A percentile compares a stretch with the other conserved stretches of the same genome.
phyloP scores from a whole-genome alignment of 2,797 vertebrate genomes.

The Liparis tanakae region DNA sequence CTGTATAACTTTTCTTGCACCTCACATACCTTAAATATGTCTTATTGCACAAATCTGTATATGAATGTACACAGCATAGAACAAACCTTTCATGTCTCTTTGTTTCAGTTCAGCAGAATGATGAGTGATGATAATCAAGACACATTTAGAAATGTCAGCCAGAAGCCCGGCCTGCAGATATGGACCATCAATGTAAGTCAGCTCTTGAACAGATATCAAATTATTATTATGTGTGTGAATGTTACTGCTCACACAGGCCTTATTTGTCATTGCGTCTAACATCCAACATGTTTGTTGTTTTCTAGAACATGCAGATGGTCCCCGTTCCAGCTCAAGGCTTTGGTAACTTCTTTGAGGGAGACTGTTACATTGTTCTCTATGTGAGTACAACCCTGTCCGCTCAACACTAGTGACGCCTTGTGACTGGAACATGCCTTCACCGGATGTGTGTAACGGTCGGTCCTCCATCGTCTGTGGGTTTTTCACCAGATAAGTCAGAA shows the following conservation, averaged over 20 bases:
- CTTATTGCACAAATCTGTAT: not conserved
- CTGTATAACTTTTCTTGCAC: not conserved
- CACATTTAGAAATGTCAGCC: slow-evolving; percentile 75
- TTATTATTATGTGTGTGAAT: not conserved
- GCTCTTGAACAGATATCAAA: not conserved
- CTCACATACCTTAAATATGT: not conserved
- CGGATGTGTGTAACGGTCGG: not conserved
- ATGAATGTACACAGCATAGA: not conserved
- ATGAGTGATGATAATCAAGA: slow-evolving; percentile 80
- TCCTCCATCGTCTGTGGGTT: not conserved
- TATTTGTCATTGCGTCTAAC: not conserved
- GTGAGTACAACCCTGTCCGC: slow-evolving; percentile 79
- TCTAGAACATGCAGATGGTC: slow-evolving; percentile 90
- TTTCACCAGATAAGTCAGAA: slow-evolving; percentile 63
- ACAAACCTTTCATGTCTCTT: not conserved
- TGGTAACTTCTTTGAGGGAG: slow-evolving; percentile 93
- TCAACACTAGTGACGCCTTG: slow-evolving; percentile 1
- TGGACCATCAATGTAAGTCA: slow-evolving; percentile 92
- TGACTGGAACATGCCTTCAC: slow-evolving; percentile 2
- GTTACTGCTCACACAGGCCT: not conserved
- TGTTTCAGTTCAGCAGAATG: slow-evolving; percentile 80
- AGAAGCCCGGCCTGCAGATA: slow-evolving; percentile 90
- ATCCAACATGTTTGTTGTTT: slow-evolving; percentile 22
- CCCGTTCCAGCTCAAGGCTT: slow-evolving; percentile 85
- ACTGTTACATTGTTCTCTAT: slow-evolving; percentile 89